A percentile compares a stretch with the other conserved stretches of the same genome.
phyloP scores from a whole-genome alignment of 2,113 vertebrate genomes.

The Xyrauchen texanus region DNA sequence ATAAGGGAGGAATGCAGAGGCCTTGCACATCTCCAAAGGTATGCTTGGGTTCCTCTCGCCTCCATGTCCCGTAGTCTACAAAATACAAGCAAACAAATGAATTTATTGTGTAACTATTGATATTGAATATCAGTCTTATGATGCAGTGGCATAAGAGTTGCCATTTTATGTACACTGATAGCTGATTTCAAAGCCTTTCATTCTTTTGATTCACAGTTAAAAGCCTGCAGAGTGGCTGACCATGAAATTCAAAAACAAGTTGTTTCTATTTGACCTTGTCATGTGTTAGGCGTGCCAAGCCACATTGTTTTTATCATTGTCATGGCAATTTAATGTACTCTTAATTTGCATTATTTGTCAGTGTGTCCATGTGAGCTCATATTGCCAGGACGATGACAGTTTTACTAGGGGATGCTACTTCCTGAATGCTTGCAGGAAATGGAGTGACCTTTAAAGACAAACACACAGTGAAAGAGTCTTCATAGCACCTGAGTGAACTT shows the following conservation, averaged over 20 bases:
- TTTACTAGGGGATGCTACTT: neutral
- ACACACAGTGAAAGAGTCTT: neutral
- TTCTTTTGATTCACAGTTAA: neutral
- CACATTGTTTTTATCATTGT: too few species aligned
- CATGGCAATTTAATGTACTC: neutral
- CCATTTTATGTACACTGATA: slow-evolving; percentile 1
- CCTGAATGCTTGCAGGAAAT: too few species aligned
- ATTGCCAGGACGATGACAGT: neutral
- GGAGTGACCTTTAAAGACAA: neutral
- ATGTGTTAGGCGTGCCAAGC: neutral
- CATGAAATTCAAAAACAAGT: neutral
- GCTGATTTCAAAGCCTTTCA: neutral
- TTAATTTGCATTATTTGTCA: neutral
- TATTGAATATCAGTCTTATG: neutral
- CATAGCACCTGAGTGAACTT: neutral
- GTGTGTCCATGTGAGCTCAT: neutral
- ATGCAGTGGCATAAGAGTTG: neutral
- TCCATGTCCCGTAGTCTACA: neutral
- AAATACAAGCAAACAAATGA: too few species aligned
- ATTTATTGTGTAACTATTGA: too few species aligned
- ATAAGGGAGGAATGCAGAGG: neutral
- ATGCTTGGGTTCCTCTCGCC: neutral
- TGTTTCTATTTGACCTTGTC: neutral
- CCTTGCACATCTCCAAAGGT: slow-evolving; percentile 13
- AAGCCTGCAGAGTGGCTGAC: neutral